Evolutionary conservation across 2,888 invertebrate genomes (phyloP), one percentile per base, ranked within the genome.

Genomic region (Mesorhabditis belari): DNA sequence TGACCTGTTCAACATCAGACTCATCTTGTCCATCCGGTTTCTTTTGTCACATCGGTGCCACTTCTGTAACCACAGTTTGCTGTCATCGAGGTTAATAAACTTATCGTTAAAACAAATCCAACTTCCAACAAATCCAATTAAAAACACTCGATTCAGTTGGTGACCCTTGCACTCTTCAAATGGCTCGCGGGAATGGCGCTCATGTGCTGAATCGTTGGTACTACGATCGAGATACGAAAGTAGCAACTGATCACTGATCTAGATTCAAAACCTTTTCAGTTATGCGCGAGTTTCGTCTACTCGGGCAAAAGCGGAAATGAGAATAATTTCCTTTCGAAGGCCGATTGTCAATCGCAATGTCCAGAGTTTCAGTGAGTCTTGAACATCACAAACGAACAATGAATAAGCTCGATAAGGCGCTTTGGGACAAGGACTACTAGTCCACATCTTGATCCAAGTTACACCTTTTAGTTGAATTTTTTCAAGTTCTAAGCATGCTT

Each of bases 21-120:
- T 49, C 23, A 23, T 63, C 57, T 25, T 69, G 69, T 57, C 69
- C 69, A 23, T 49, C 49, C 5, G 67, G 64, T 49, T 62, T 71
- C 60, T 79, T 70, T 61, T 79, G 79, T 56, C 79, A 79, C 62
- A 74, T 75, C 17, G 79, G 79, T 57, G 66, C 68, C 26, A 66
- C 68, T 23, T 68, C 71, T 17, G 55, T 73, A 49, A 75, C 73
- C 44, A 76, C 72, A 2, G 62, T 78, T 25, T 79, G 79, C 62
- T 79, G 79, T 56, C 76, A 35, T 35, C 44, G 44, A 35, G 44
- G 44, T 35, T n/a, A 35, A 0, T 35, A 1, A n/a, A n/a, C 44
- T 35, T 17, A 17, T 35, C 12, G n/a, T n/a, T 35, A 17, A n/a
- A 35, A 35, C n/a, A n/a, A n/a, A n/a, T n/a, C n/a, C n/a, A n/a